Evolutionary conservation across 2,797 vertebrate species (phyloP), one percentile per base, ranked within the genome.

Genomic region (Platalea minor): DNA sequence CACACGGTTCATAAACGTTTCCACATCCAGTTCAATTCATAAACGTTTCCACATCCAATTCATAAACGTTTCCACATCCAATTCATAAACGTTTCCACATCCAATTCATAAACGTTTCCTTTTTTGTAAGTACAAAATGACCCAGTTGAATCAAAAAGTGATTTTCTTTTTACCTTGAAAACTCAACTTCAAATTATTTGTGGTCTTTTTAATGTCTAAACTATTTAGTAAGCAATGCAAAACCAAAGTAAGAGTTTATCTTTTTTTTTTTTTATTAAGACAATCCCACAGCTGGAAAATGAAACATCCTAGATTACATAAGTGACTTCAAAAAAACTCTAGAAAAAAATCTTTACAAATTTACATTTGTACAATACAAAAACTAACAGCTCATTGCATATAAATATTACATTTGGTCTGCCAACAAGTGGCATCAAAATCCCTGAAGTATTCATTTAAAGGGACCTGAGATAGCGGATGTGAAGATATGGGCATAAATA

Each of bases 371-470:
- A 98, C 96, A 98, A 95, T 97, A 98, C 96, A 98, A 98, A 98
- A 98, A 97, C 97, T 96, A 98, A 97, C 96, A 95, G 85, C 96
- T 97, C 93, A 97, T 98, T 98, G 98, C 98, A 98, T 98, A 98
- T 98, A 98, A 98, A 98, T 97, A 97, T 97, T 98, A 97, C 98
- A 98, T 98, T 98, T 98, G 97, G 97, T 98, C 98, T 98, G 97
- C 97, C 96, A 95, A 92, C 95, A 75, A 50, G 90, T 92, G 97
- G 95, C 97, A 98, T 97, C 96, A 98, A 98, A 97, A 97, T 98
- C 97, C 97, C 98, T 98, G 98, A 98, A 98, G 95, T 96, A 94
- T 96, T 98, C 97, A 97, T 97, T 97, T 97, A 98, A 96, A 98
- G 97, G 97, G 95, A 98, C 97, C 97, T 98, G 97, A 98, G 97